Conservation (phyloP, 2,113 vertebrate genomes). For the Rhineura floridana region DNA sequence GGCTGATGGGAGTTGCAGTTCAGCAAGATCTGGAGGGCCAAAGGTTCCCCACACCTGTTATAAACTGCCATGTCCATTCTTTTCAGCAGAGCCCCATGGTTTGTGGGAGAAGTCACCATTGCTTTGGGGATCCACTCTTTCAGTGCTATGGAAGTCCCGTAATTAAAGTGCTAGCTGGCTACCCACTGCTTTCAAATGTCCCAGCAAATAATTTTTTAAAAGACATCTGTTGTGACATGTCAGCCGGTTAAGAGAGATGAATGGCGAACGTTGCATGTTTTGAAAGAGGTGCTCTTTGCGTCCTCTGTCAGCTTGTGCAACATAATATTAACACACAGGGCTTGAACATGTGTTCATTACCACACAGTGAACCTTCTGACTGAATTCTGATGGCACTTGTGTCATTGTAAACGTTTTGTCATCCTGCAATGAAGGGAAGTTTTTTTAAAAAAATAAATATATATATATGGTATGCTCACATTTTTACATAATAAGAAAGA, state of each 20-base stretch:
- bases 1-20: too few relatives aligned
- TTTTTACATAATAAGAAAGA: slow-evolving; percentile 71
- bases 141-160: slow-evolving; percentile 43
- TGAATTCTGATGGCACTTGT: slow-evolving; percentile 62
- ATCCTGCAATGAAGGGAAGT: slow-evolving; percentile 41
- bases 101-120: not conserved
- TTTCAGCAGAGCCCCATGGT: not conserved
- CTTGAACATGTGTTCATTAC: slow-evolving; percentile 78
- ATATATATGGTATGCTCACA: slow-evolving; percentile 62
- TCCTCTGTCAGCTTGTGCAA: slow-evolving; percentile 78
- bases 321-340: slow-evolving; percentile 79
- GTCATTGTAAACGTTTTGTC: slow-evolving; percentile 71
- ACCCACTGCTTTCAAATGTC: slow-evolving; percentile 28
- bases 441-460: slow-evolving; percentile 62
- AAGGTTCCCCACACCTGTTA: too few relatives aligned
- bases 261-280: slow-evolving; percentile 75
- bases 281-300: slow-evolving; percentile 68
- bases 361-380: slow-evolving; percentile 74
- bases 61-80: not conserved
- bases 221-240: slow-evolving; percentile 70
- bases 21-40: too few relatives aligned
- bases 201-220: too few relatives aligned
- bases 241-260: slow-evolving; percentile 73
- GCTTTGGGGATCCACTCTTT: not conserved
- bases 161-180: slow-evolving; percentile 64